Evolutionary conservation across 2,888 invertebrate genomes (phyloP).

Genomic region (Mythimna pallens): DNA sequence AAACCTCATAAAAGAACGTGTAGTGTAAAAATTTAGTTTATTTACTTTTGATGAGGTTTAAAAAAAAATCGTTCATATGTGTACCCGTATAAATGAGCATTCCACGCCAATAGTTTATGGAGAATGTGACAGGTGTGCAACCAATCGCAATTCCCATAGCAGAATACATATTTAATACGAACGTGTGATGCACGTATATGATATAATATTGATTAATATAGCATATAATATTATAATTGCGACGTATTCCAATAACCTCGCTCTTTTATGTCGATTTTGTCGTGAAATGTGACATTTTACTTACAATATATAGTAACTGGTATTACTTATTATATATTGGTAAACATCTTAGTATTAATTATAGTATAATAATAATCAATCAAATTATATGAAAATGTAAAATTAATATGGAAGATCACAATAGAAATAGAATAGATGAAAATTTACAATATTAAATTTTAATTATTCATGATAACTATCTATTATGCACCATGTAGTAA

Average conservation of each 20-base stretch:
- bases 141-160: constrained; percentile 10
- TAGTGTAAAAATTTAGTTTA: too few species aligned
- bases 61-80: constrained; percentile 32
- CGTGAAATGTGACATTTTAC: too few species aligned
- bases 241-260: background rate
- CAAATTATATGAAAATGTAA: too few species aligned
- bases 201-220: background rate
- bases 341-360: too few species aligned
- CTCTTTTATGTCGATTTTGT: too few species aligned
- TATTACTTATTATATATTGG: too few species aligned
- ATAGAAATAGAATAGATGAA: too few species aligned
- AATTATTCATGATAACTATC: background rate
- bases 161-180: constrained; percentile 26
- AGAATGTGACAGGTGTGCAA: constrained; percentile 25
- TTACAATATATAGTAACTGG: too few species aligned
- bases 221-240: background rate
- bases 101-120: constrained; percentile 19
- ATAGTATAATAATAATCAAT: too few species aligned
- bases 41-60: background rate
- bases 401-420: too few species aligned
- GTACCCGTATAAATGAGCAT: constrained; percentile 6
- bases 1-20: too few species aligned
- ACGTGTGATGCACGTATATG: background rate
- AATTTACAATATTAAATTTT: too few species aligned
- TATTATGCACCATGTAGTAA: background rate